Evolutionary conservation across 2,888 invertebrate genomes (phyloP).

Genomic region (Ornithoptera priamus): DNA sequence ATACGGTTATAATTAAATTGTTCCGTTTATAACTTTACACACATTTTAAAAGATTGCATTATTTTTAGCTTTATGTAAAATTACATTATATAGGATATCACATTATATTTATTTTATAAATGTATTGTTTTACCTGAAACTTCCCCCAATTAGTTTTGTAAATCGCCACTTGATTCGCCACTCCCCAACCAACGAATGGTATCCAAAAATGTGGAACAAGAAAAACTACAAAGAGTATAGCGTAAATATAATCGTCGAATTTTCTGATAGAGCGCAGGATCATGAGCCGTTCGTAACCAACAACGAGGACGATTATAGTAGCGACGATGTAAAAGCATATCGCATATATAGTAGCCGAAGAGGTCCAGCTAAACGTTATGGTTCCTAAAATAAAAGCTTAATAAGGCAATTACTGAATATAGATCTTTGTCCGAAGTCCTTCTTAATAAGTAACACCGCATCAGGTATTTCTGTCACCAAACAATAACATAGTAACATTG

Average conservation of each 20-base stretch:
- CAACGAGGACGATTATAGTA: constrained; percentile 78
- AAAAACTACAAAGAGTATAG: constrained; percentile 83
- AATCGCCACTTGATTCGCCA: constrained; percentile 83
- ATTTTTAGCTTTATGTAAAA: too few relatives aligned
- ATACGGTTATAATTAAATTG: too few relatives aligned
- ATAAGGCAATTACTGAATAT: too few relatives aligned
- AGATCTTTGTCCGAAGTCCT: too few relatives aligned
- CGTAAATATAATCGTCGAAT: constrained; percentile 86
- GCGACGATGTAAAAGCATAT: constrained; percentile 82
- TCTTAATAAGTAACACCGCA: too few relatives aligned
- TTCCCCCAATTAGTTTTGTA: constrained; percentile 85
- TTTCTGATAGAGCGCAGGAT: constrained; percentile 81
- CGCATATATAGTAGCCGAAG: constrained; percentile 82
- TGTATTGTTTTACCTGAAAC: constrained; percentile 77
- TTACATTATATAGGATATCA: too few relatives aligned
- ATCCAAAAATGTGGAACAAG: constrained; percentile 86
- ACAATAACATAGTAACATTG: too few relatives aligned
- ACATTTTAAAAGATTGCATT: too few relatives aligned
- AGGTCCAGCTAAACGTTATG: constrained; percentile 83
- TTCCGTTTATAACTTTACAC: too few relatives aligned
- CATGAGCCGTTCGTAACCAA: constrained; percentile 81
- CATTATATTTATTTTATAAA: neutral
- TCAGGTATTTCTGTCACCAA: too few relatives aligned
- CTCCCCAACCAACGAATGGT: constrained; percentile 85
- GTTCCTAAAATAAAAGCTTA: constrained; percentile 52